Percentiles rank a stretch among this genome's conserved stretches.
phyloP scores from a whole-genome alignment of 2,113 vertebrate genomes.

The Mormyrus lacerda region DNA sequence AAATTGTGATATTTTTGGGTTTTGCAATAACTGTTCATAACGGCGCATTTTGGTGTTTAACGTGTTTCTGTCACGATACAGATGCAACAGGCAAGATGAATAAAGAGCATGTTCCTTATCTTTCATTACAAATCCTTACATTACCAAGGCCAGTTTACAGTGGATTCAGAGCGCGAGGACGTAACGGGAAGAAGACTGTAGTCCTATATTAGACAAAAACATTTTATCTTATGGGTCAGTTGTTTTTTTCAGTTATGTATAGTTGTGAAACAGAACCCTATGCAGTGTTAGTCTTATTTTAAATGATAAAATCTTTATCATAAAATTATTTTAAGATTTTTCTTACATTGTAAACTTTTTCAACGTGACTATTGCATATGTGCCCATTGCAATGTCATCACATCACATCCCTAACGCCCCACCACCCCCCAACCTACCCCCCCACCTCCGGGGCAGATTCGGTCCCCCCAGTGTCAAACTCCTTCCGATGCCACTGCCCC shows the following conservation, averaged over 20 bases:
- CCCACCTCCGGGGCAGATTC: neutral
- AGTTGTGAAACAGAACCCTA: neutral
- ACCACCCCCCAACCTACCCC: neutral
- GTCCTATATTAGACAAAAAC: neutral
- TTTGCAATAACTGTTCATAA: neutral
- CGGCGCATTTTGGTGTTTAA: neutral
- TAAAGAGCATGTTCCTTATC: neutral
- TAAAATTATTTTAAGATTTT: neutral
- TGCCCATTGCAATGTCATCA: neutral
- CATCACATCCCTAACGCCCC: too few species aligned
- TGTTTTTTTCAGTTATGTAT: neutral
- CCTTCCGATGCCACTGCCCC: neutral
- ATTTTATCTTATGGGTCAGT: neutral
- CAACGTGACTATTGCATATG: neutral
- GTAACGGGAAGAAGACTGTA: neutral
- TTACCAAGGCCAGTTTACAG: neutral
- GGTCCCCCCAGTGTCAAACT: neutral
- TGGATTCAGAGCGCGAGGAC: neutral
- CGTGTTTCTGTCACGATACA: neutral
- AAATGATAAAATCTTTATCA: neutral
- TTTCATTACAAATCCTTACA: neutral
- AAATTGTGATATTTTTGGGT: neutral
- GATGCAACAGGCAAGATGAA: neutral
- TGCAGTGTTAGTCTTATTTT: neutral
- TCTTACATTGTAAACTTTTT: neutral